phyloP scores from a whole-genome alignment of 64 coral and sea anemone genomes.

The Actinia tenebrosa region DNA sequence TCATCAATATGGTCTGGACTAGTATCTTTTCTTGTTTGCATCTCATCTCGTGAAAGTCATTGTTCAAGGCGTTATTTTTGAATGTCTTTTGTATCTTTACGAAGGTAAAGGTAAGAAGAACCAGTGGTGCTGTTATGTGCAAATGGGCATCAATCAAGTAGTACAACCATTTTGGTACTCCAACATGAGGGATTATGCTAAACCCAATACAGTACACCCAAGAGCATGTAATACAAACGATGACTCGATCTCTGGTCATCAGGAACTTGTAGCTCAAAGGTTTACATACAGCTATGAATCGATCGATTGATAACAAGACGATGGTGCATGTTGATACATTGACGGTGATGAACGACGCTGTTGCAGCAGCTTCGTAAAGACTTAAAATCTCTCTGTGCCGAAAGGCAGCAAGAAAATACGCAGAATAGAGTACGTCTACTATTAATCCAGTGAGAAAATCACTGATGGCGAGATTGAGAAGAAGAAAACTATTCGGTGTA shows the following conservation, averaged over 20 bases:
- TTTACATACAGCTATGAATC: not conserved
- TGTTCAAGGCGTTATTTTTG: not conserved
- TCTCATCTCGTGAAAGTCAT: not conserved
- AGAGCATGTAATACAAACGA: not conserved
- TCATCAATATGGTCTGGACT: not conserved
- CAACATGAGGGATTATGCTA: not conserved
- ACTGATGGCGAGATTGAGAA: not conserved
- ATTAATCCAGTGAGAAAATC: not conserved
- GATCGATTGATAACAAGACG: not conserved
- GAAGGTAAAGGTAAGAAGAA: not conserved
- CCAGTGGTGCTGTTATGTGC: not conserved
- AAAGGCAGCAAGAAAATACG: not conserved
- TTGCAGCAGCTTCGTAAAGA: not conserved
- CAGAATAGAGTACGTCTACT: not conserved
- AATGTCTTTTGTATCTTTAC: not conserved
- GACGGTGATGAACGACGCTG: not conserved
- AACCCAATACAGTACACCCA: not conserved
- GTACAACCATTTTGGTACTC: not conserved
- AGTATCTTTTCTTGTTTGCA: not conserved
- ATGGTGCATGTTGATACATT: not conserved
- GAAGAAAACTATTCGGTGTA: not conserved
- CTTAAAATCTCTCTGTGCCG: not conserved
- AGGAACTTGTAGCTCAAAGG: not conserved
- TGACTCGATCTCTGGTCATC: not conserved
- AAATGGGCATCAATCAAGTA: not conserved